Conservation (phyloP, 2,113 vertebrate species). For the Sapayoa aenigma region DNA sequence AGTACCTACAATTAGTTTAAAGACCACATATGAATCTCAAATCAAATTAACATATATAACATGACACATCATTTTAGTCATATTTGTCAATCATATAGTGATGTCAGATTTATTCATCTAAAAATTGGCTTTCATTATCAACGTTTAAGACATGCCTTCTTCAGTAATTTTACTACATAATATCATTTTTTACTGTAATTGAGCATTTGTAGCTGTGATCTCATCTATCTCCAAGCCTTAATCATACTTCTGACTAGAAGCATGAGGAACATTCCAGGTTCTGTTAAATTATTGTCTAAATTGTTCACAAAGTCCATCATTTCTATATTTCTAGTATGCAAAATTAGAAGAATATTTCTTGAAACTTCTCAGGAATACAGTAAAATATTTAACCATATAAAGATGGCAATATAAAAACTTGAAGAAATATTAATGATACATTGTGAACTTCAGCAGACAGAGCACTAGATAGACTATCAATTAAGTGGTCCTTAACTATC, state of each 20-base stretch:
- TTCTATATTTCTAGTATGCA: background rate
- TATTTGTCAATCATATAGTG: background rate
- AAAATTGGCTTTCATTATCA: background rate
- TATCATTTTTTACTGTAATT: background rate
- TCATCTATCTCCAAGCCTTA: background rate
- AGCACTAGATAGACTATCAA: background rate
- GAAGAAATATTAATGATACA: background rate
- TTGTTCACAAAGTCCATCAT: background rate
- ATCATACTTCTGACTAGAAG: background rate
- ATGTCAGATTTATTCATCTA: background rate
- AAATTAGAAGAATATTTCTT: background rate
- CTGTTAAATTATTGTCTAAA: background rate
- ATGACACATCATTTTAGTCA: fast-evolving
- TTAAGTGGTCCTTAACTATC: background rate
- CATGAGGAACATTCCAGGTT: background rate
- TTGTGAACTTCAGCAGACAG: background rate
- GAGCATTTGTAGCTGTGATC: background rate
- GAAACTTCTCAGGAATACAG: background rate
- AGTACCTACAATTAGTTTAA: background rate
- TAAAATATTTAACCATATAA: background rate
- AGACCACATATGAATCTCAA: fast-evolving
- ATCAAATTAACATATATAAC: background rate
- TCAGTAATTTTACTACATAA: background rate
- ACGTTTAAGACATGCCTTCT: background rate
- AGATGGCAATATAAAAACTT: background rate